phyloP scores from a whole-genome alignment of 2,797 vertebrate species.

The Leptoclinus maculatus region DNA sequence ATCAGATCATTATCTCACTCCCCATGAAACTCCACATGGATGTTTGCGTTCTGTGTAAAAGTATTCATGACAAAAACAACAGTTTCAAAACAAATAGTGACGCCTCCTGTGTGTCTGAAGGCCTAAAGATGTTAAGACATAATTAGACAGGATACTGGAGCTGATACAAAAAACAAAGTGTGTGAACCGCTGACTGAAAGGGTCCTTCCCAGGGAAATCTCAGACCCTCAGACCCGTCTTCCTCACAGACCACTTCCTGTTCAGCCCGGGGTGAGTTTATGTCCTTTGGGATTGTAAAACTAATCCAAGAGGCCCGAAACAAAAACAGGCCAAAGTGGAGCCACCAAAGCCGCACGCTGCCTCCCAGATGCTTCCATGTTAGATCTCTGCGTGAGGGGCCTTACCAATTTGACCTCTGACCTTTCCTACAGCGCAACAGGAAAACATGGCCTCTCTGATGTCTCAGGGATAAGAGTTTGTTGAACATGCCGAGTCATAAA shows the following conservation, averaged over 20 bases:
- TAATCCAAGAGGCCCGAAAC: constrained; percentile 49
- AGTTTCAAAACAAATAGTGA: too few species aligned
- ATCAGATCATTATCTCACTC: constrained; percentile 15
- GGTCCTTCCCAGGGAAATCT: constrained; percentile 78
- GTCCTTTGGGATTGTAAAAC: constrained; percentile 55
- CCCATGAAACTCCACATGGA: background rate
- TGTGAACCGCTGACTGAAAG: constrained; percentile 40
- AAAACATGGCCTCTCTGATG: constrained; percentile 39
- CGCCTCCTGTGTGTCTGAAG: background rate
- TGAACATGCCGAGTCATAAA: background rate
- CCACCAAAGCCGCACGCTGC: constrained; percentile 16
- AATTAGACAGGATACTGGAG: background rate
- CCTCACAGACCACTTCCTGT: constrained; percentile 79
- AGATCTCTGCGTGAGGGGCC: constrained; percentile 68
- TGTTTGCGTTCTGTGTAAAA: too few species aligned
- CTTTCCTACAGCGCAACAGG: constrained; percentile 20
- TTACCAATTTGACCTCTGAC: constrained; percentile 39
- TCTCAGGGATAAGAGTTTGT: background rate
- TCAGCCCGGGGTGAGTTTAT: constrained; percentile 2
- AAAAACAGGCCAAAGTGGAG: constrained; percentile 63
- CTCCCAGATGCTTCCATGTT: constrained; percentile 51
- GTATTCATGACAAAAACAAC: too few species aligned
- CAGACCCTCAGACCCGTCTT: constrained; percentile 64
- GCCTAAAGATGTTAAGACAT: background rate
- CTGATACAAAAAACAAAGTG: background rate